Base-by-base conservation (phyloP, 1,140 invertebrate species). In the Galleria mellonella region DNA sequence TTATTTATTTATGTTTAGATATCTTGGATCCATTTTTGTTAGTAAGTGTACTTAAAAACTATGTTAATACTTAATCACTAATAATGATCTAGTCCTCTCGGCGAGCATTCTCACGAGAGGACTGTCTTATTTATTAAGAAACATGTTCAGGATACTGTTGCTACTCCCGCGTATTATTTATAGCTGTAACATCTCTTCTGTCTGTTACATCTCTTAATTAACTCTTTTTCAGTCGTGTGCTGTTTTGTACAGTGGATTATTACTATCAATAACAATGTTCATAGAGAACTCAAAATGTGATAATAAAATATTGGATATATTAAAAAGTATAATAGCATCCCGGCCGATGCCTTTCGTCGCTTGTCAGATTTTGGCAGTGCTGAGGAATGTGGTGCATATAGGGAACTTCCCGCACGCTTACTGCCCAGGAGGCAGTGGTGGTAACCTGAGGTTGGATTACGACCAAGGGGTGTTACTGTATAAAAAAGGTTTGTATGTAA, bases 401-500 rank as follows among this genome's bases (percentile, higher is more conserved):
- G 41, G 49, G 6, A 31, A 39, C 5, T 43, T 55, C 5, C 10
- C 44, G 42, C 33, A 33, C 4, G 38, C 27, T 0, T 48, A 72
- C 7, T 73, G 72, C 43, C 50, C 39, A 2, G 55, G 51, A 10
- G 43, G 40, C 12, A 55, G 37, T 9, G 33, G 28, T 7, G 72
- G 71, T 0, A 77, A 77, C 39, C 47, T 82, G 9, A 75, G 65
- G 50, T 28, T 66, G 39, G 77, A 82, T 50, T 69, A 72, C 46
- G 77, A 82, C 43, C 74, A 78, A 55, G 77, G 77, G 2, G 74
- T 77, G 1, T 14, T 77, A 9, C 51, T 82, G 32, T 82, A 68
- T 55, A 73, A 63, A 27, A 75, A 66, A 71, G 70, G 73, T 77
- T 43, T 11, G 41, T 46, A 32, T 45, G n/a, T 32, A 32, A 33